These are phyloP conservation scores for Nezara viridula DNA, from an alignment of 2,888 invertebrate genomes.

Conservation along the genomic window DNA sequence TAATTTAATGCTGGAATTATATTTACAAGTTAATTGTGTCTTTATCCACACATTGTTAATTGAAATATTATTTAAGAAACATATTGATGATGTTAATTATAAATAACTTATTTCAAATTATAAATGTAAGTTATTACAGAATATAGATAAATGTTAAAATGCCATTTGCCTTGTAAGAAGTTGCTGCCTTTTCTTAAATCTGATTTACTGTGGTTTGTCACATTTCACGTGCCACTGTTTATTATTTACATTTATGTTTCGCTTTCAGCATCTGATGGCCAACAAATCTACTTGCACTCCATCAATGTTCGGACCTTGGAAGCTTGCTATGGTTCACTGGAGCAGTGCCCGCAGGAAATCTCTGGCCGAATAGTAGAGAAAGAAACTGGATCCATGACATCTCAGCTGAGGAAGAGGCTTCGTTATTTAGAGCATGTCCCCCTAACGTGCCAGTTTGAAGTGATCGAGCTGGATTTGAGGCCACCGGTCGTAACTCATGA, in stretches of 20 bases:
- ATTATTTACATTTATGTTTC: not conserved
- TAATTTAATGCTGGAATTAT: no score
- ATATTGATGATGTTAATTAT: not conserved
- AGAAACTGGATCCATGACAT: constrained; percentile 87
- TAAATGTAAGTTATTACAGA: no score
- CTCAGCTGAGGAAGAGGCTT: constrained; percentile 82
- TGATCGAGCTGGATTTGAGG: constrained; percentile 87
- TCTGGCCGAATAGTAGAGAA: constrained; percentile 87
- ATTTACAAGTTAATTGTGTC: no score
- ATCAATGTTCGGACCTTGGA: constrained; percentile 92
- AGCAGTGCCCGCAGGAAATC: constrained; percentile 80
- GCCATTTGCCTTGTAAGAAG: not conserved
- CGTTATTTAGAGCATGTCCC: constrained; percentile 90
- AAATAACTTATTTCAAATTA: not conserved
- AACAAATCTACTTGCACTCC: constrained; percentile 91
- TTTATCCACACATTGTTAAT: not conserved
- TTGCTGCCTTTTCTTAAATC: no score
- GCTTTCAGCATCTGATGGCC: constrained; percentile 86
- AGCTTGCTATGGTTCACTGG: constrained; percentile 86
- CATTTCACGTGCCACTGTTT: no score
- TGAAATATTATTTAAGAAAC: not conserved
- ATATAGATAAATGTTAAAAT: not conserved
- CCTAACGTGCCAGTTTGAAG: constrained; percentile 88
- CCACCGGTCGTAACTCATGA: constrained; percentile 79
- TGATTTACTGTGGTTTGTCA: no score